Evolutionary conservation across 2,888 invertebrate genomes (phyloP), one percentile per base, ranked within the genome.

Genomic region (Parapristionchus giblindavisi): DNA sequence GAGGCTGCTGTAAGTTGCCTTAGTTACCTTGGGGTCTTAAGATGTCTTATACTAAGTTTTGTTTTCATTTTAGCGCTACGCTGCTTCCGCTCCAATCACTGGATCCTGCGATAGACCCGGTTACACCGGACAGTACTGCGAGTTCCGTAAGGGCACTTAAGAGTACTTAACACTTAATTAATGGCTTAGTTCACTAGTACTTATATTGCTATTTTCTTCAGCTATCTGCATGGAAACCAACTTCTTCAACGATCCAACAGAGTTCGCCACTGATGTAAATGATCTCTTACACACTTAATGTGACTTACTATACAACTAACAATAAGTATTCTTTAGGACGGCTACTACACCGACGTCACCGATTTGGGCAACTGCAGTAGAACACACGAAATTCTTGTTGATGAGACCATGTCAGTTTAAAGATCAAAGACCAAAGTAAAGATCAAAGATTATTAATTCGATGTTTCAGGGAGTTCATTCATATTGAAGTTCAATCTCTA

Each of bases 81-180:
- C 70, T 5, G 38, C 40, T 32, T 29, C 29, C 21, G 40, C 38
- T 36, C 70, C 70, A 27, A 54, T 54, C 54, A 71, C 70, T 27
- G n/a, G 24, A 6, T 54, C 38, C 34, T 83, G 83, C 68, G 77
- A 76, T n/a, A 63, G 68, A 21, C 83, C 83, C 6, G 84, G 84
- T 54, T 83, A 81, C 76, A 83, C 83, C 43, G 84, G 84, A 75
- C 80, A 79, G 61, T 78, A 79, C 63, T 84, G 84, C 77, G 79
- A 80, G 60, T 80, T 76, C 74, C 84, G 82, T 83, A 38, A 77
- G 78, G 72, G 8, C 11, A 0, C 27, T 29, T 68, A 11, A 34
- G 17, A 27, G 38, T 40, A 8, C 43, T 8, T 14, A 43, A 14
- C 11, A 43, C 43, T 17, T 43, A 14, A 43, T 17, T 34, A 29